These are phyloP conservation scores for Bagarius yarrelli DNA, from an alignment of 2,113 vertebrate species.

Conservation along the genomic window DNA sequence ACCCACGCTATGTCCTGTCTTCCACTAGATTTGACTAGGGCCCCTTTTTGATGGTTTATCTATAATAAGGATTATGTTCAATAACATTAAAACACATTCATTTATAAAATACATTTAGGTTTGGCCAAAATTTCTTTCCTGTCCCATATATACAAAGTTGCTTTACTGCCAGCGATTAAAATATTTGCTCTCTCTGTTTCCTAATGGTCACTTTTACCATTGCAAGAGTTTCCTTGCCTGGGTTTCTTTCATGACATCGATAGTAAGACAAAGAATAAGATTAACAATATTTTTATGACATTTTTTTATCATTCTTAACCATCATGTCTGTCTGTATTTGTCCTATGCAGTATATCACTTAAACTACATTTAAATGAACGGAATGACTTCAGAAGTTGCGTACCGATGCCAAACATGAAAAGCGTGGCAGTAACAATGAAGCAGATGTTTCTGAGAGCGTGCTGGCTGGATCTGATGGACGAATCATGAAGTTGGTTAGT, in stretches of 20 bases:
- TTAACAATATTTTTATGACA: not conserved
- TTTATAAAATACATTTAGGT: not conserved
- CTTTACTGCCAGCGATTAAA: not conserved
- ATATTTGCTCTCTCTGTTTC: not conserved
- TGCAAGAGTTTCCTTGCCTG: not conserved
- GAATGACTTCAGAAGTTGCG: slow-evolving; percentile 47
- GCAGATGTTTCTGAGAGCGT: slow-evolving; percentile 68
- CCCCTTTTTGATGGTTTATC: not conserved
- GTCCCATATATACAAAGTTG: not conserved
- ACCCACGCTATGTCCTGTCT: too few relatives aligned
- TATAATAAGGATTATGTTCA: not conserved
- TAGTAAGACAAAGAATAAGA: not conserved
- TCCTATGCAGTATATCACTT: too few relatives aligned
- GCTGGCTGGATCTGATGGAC: slow-evolving; percentile 54
- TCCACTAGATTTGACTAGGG: not conserved
- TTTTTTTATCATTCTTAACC: too few relatives aligned
- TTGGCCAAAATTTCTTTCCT: not conserved
- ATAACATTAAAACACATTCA: not conserved
- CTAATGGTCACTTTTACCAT: not conserved
- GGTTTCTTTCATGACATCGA: not conserved
- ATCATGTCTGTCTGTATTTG: too few relatives aligned
- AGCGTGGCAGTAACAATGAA: slow-evolving; percentile 58
- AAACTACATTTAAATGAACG: too few relatives aligned
- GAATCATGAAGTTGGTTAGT: slow-evolving; percentile 59
- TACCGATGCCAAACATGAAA: slow-evolving; percentile 85